Base-by-base conservation (phyloP, 1,140 invertebrate genomes). In the Neotoxoptera formosana region DNA sequence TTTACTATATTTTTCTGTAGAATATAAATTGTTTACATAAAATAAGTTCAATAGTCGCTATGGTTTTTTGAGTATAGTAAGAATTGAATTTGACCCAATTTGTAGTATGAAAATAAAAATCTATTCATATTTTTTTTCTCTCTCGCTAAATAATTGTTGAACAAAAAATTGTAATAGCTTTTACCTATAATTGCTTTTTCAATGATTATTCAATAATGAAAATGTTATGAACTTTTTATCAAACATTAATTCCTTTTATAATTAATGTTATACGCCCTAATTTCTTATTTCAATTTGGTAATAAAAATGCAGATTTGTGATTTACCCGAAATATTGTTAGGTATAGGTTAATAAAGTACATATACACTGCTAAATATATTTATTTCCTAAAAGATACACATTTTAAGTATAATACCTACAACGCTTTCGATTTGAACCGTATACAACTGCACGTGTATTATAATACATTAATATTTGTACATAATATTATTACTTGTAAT, bases 21-120 rank as follows among this genome's bases (percentile, higher is more conserved):
- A 76, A 76, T 76, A 76, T 76, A 76, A 76, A 76, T n/a, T 76
- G 60, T 76, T 6, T 76, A 76, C 51, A 53, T n/a, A n/a, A n/a
- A 76, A 76, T 76, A 76, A 14, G 60, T 53, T 7, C 21, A 53
- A 21, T 21, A 53, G 20, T 76, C 4, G 6, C 30, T 20, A 7
- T n/a, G 30, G n/a, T n/a, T 76, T 76, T 67, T 67, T 14, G n/a
- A 76, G 14, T 76, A n/a, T 76, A 76, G 6, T n/a, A 76, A 76
- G n/a, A 76, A n/a, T 76, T 76, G 60, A 76, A 76, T 76, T 76
- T 34, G 60, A 76, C 60, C 60, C 60, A 76, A 76, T 76, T 76
- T 60, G 11, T n/a, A n/a, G 4, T 76, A 20, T 76, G 30, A n/a
- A 76, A 76, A 76, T 67, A 76, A 76, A 76, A 76, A 76, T 76